These are phyloP conservation scores for Perizoma flavofasciatum DNA, from an alignment of 2,888 invertebrate genomes.

Conservation along the genomic window DNA sequence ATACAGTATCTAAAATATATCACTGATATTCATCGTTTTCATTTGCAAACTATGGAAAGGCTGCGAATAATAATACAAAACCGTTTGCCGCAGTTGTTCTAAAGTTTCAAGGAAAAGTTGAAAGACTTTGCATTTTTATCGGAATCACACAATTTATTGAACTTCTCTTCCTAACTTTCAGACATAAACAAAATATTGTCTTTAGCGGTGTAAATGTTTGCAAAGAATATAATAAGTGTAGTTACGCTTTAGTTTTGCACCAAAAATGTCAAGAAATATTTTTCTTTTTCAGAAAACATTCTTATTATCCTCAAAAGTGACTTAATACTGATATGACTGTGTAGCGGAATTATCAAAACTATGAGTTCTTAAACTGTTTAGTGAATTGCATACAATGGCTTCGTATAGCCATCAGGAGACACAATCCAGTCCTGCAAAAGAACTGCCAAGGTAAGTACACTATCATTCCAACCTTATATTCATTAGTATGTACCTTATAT, in stretches of 20 bases:
- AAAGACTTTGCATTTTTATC: constrained; percentile 38
- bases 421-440: constrained; percentile 72
- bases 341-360: constrained; percentile 39
- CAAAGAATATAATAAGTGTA: not conserved
- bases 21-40: no score
- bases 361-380: constrained; percentile 54
- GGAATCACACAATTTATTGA: constrained; percentile 27
- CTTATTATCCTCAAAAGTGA: constrained; percentile 25
- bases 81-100: constrained; percentile 28
- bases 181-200: constrained; percentile 13
- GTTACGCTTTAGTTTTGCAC: no score
- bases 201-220: not conserved
- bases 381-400: constrained; percentile 56
- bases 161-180: constrained; percentile 26
- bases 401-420: constrained; percentile 70
- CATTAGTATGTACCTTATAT: not conserved
- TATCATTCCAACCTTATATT: not conserved
- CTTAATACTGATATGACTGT: constrained; percentile 33
- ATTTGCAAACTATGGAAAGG: constrained; percentile 14
- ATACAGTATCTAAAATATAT: no score
- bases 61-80: constrained; percentile 23
- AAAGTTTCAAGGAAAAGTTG: constrained; percentile 33
- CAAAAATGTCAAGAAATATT: no score
- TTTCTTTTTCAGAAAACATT: no score
- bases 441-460: constrained; percentile 64